Base-by-base conservation (phyloP, 2,888 invertebrate species). In the Leptinotarsa juncta region DNA sequence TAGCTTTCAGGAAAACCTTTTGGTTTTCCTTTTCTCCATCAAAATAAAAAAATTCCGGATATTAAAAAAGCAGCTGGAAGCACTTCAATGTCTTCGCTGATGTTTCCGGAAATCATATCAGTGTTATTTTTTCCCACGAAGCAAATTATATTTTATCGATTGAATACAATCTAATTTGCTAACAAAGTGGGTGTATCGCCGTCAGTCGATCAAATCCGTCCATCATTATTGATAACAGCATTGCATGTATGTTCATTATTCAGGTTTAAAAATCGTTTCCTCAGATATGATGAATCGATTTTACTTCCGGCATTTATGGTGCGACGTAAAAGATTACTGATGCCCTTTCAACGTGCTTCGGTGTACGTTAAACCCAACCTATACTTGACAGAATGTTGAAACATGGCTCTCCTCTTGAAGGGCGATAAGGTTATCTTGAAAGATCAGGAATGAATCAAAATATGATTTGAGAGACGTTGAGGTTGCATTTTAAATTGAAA, bases 271-370 rank as follows among this genome's bases (percentile, higher is more conserved):
- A 60, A 60, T 60, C 60, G 16, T 26, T 60, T 70, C 69, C 42
- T 60, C 71, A 53, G 65, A 74, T 71, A 72, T 75, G 75, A 75
- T 75, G 70, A 69, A 75, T 75, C 75, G 75, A 75, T 75, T 75
- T 69, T 62, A 48, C 72, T 62, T 75, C 75, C 75, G 75, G 70
- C 75, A 66, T 75, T 75, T 67, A 75, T 48, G 70, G 48, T 67
- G 71, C 74, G 5, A 60, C 74, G 71, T 53, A 23, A 74, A 74
- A 67, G 71, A 74, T 49, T 53, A 32, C 48, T 71, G 49, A 32
- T 74, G 62, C 62, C 74, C 74, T 74, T 74, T 74, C 60, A 60
- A 60, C 60, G 26, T 60, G 60, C 60, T 15, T 15, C 26, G 60
- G 23, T 23, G 60, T 60, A 60, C 15, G 26, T 26, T 23, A 15